Evolutionary conservation across 2,888 invertebrate species (phyloP).

Genomic region (Craniophora ligustri): DNA sequence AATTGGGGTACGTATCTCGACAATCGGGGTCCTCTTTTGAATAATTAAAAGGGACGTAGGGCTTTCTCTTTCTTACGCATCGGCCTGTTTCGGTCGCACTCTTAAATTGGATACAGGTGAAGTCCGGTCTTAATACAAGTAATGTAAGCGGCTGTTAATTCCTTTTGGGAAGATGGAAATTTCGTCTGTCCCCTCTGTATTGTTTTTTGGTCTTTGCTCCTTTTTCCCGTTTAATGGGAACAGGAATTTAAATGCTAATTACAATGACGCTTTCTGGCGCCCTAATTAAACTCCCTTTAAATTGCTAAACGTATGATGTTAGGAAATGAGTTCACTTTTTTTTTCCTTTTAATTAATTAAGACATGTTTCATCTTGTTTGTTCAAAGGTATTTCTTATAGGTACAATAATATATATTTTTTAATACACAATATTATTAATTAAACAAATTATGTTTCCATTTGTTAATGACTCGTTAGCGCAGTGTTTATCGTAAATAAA

Average conservation of each 20-base stretch:
- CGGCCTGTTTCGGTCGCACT: slow-evolving; percentile 11
- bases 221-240: slow-evolving; percentile 28
- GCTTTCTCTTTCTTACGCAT: slow-evolving; percentile 23
- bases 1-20: slow-evolving; percentile 65
- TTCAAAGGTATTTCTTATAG: too few species aligned
- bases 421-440: too few species aligned
- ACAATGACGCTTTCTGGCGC: slow-evolving; percentile 4
- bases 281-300: too few species aligned
- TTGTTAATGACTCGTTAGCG: too few species aligned
- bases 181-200: slow-evolving; percentile 6
- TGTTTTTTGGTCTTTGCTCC: slow-evolving; percentile 18
- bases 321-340: too few species aligned
- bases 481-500: too few species aligned
- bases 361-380: too few species aligned
- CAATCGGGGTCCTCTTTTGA: slow-evolving; percentile 61
- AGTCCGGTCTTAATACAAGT: slow-evolving; percentile 29
- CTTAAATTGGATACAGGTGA: slow-evolving; percentile 49
- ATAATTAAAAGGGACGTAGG: slow-evolving; percentile 61
- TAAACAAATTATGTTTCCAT: too few species aligned
- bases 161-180: slow-evolving; percentile 30
- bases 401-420: too few species aligned
- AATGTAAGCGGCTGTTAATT: slow-evolving; percentile 44
- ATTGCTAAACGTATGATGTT: too few species aligned
- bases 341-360: too few species aligned
- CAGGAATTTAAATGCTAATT: slow-evolving; percentile 33